Evolutionary conservation across 2,888 invertebrate species (phyloP), one percentile per base, ranked within the genome.

Genomic region (Atethmia centrago): DNA sequence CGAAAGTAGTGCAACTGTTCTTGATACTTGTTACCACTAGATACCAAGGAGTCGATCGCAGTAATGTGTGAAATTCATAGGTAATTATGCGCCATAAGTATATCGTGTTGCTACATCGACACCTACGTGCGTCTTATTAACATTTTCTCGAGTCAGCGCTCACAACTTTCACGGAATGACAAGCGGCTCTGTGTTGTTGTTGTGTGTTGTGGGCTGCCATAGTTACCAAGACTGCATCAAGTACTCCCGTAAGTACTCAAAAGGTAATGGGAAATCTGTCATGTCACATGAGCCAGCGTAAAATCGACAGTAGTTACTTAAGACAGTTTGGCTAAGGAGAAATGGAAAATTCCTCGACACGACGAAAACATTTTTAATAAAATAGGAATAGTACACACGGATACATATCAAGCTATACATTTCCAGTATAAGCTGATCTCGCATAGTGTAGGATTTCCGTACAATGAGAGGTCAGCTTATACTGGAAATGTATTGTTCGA

Each of bases 101-200:
- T 47, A 45, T 71, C 25, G 51, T 36, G 68, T 83, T 71, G 67
- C 61, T 62, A 58, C 80, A 84, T 76, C 62, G 36, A 71, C 76
- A 53, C 84, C 80, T 80, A 80, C 82, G 68, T 45, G 68, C 51
- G 9, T 36, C 61, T 74, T 65, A 74, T 79, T 74, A 68, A 74
- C 83, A 79, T 83, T 81, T 74, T 71, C 83, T 74, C 58, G 56
- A 84, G 82, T 74, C 70, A 56, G 49, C 42, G 69, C 71, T 59
- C 59, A 51, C 61, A 67, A 84, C 82, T 82, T 82, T 84, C 84
- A 72, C 80, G 42, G 58, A 80, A 71, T 79, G 79, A 79, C 82
- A 72, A 63, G 63, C 71, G 49, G 68, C 28, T 65, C n/a, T 55
- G 19, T 66, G 55, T 74, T 67, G 56, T 74, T 67, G 56, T 74